A percentile compares a stretch with the other conserved stretches of the same genome.
Evolutionary conservation across 2,797 vertebrate genomes (phyloP).

Genomic region (Eulemur mongoz): DNA sequence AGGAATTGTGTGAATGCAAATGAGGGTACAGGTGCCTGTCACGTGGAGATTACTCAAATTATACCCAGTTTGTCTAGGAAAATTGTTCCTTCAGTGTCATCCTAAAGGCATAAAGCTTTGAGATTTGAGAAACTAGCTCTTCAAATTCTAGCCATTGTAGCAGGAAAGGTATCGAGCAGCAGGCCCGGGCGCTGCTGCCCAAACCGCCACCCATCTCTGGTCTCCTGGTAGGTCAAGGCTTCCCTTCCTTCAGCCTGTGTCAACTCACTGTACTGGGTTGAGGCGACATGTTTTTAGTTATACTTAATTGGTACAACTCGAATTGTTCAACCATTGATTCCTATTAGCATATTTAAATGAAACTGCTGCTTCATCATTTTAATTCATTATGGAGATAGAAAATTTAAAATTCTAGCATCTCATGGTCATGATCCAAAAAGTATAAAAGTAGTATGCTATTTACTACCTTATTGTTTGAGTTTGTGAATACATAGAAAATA

Average conservation of each 20-base stretch:
- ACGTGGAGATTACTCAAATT: not conserved
- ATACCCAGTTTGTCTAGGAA: slow-evolving; percentile 47
- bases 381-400: not conserved
- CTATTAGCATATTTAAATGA: slow-evolving; percentile 8
- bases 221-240: not conserved
- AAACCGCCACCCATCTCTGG: not conserved
- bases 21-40: slow-evolving; percentile 50
- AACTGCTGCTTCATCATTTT: not conserved
- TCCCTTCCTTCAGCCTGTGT: rapidly evolving
- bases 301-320: not conserved
- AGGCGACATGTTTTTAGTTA: not conserved
- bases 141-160: not conserved
- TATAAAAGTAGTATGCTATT: not conserved
- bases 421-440: not conserved
- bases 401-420: not conserved
- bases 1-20: slow-evolving; percentile 58
- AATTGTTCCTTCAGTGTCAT: not conserved
- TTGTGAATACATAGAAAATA: rapidly evolving
- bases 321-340: not conserved
- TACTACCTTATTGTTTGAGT: not conserved
- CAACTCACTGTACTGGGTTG: rapidly evolving
- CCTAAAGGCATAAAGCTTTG: not conserved
- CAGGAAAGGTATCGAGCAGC: not conserved
- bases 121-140: not conserved
- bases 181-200: rapidly evolving